Base-by-base conservation (phyloP, 1,140 invertebrate species). In the Sarcophaga peregrina region DNA sequence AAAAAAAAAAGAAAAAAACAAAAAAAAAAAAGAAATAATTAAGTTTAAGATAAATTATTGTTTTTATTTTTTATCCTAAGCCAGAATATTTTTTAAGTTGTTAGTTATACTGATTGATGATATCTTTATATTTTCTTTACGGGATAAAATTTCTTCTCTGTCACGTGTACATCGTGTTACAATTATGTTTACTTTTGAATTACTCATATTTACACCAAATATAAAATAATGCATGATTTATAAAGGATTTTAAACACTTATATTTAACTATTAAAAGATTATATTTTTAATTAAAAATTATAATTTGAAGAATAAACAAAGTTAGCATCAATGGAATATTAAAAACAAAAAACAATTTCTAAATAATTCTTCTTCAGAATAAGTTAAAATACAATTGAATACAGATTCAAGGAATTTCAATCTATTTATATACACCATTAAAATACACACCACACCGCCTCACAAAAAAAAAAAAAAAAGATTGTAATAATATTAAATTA, bases 1-100 rank as follows among this genome's bases (percentile, higher is more conserved):
- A n/a, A n/a, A n/a, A n/a, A n/a, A n/a, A n/a, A n/a, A n/a, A n/a
- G n/a, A n/a, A n/a, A n/a, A n/a, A n/a, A n/a, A n/a, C n/a, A n/a
- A n/a, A n/a, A n/a, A n/a, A n/a, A n/a, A n/a, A n/a, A 78, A n/a
- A 50, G 50, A 78, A 20, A 72, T 72, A 25, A 8, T 25, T 78
- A 78, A 50, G 50, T 78, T 50, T 78, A 78, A 50, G 75, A 78
- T 78, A 78, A 78, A 11, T 78, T 78, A 78, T 78, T 78, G 48
- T 78, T 78, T 78, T 68, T 68, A n/a, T 76, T 76, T 78, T 68
- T 68, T n/a, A 68, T 25, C 6, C 20, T 68, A 68, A 68, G 62
- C 62, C 10, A 68, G 17, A 20, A 68, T 58, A 50, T 17, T 78
- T 78, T 78, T 52, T 47, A 78, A 68, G 62, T 68, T 68, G 62